A percentile compares a stretch with the other conserved stretches of the same genome.
phyloP scores from a whole-genome alignment of 2,888 invertebrate species.

The Patella depressa region DNA sequence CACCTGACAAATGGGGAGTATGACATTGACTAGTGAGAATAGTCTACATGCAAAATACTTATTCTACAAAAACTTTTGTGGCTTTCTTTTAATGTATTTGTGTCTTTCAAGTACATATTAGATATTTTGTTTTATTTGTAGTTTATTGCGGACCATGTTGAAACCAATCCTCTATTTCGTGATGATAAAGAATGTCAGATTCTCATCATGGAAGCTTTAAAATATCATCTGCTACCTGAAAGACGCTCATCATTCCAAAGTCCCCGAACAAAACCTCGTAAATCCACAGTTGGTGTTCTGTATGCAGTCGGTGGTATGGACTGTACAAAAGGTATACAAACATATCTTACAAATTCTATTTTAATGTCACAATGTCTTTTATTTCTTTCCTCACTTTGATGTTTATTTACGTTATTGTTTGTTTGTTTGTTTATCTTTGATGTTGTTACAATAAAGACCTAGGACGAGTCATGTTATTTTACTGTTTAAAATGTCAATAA shows the following conservation, averaged over 20 bases:
- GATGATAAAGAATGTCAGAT: conserved; percentile 83
- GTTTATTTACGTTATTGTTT: too few relatives aligned
- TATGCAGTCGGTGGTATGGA: conserved; percentile 94
- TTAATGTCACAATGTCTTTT: not conserved
- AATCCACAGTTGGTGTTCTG: conserved; percentile 90
- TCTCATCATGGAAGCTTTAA: conserved; percentile 92
- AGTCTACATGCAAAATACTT: too few relatives aligned
- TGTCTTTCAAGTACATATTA: too few relatives aligned
- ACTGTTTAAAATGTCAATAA: too few relatives aligned
- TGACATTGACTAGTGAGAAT: too few relatives aligned
- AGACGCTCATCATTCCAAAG: conserved; percentile 80
- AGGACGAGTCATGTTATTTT: too few relatives aligned
- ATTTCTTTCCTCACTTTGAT: not conserved
- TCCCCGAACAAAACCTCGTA: conserved; percentile 87
- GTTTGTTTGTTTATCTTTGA: too few relatives aligned
- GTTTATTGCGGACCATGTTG: conserved; percentile 92
- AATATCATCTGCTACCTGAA: conserved; percentile 92
- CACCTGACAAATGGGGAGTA: too few relatives aligned
- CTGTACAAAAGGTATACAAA: conserved; percentile 80
- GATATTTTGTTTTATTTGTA: conserved; percentile 64
- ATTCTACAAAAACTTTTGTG: too few relatives aligned
- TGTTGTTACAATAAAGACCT: too few relatives aligned
- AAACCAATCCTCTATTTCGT: conserved; percentile 77
- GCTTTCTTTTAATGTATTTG: too few relatives aligned
- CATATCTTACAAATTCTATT: too few relatives aligned